Evolutionary conservation across 2,797 vertebrate species (phyloP).

Genomic region (Schizopygopsis malacanthus): DNA sequence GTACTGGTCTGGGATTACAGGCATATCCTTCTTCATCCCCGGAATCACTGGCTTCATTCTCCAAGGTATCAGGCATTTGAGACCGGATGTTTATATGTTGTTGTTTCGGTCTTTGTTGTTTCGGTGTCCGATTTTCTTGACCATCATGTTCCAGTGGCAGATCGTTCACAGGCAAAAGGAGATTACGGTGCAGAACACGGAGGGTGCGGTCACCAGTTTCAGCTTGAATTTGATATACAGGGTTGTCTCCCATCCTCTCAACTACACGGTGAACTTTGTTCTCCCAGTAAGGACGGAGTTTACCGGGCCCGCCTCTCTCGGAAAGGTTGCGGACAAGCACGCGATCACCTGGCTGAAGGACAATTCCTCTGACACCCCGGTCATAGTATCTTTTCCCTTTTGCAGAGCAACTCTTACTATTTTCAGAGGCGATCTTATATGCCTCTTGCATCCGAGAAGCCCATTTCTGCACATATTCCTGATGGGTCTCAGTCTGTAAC

Average conservation of each 20-base stretch:
- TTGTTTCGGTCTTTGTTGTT: not conserved
- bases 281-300: constrained; percentile 31
- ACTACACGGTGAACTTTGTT: not conserved
- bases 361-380: not conserved
- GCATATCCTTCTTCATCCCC: not conserved
- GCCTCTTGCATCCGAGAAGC: not conserved
- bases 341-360: not conserved
- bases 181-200: constrained; percentile 27
- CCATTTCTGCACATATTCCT: not conserved
- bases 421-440: not conserved
- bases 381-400: constrained; percentile 13
- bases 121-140: not conserved
- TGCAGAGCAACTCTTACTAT: not conserved
- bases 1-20: not conserved
- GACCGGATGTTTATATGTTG: not conserved
- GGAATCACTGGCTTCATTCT: not conserved
- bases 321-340: constrained; percentile 24
- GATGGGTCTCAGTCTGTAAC: not conserved
- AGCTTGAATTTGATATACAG: not conserved
- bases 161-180: constrained; percentile 32
- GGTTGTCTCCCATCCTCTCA: not conserved
- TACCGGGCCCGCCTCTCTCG: not conserved
- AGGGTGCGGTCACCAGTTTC: not conserved
- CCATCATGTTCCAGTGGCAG: constrained; percentile 1
- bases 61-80: not conserved